Percentiles rank a stretch among this genome's conserved stretches.
Evolutionary conservation across 2,113 vertebrate genomes (phyloP).

Genomic region (Datnioides undecimradiatus): DNA sequence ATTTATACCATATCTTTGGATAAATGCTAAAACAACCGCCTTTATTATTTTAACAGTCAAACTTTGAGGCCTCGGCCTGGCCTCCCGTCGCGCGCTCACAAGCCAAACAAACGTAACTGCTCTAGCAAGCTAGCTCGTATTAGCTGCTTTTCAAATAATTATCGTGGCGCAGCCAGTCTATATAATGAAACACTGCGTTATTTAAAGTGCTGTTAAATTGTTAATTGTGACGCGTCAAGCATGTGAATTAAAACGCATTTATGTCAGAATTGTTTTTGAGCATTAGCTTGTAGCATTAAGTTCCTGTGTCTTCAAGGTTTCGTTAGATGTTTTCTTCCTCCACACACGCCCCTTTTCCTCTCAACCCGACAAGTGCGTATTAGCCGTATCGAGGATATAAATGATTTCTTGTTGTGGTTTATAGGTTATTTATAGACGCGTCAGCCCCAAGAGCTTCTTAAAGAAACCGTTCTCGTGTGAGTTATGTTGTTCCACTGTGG

Average conservation of each 20-base stretch:
- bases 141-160: neutral
- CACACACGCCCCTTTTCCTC: slow-evolving; percentile 21
- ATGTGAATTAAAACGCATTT: neutral
- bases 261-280: neutral
- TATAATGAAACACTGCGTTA: accelerated
- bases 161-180: neutral
- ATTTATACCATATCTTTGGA: accelerated
- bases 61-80: slow-evolving; percentile 34
- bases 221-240: accelerated
- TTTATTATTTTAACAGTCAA: neutral
- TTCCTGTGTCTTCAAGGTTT: neutral
- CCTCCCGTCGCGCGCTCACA: slow-evolving; percentile 42
- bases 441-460: neutral
- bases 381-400: neutral
- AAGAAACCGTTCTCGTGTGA: neutral
- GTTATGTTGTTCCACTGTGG: neutral
- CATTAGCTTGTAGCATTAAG: slow-evolving; percentile 7
- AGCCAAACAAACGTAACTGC: slow-evolving; percentile 50
- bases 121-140: slow-evolving; percentile 9
- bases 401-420: neutral
- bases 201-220: neutral
- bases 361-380: too few relatives aligned
- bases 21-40: neutral
- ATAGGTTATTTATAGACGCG: too few relatives aligned
- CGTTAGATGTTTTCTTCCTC: neutral